Conservation (phyloP, 2,888 invertebrate species). For the Metellina segmentata region DNA sequence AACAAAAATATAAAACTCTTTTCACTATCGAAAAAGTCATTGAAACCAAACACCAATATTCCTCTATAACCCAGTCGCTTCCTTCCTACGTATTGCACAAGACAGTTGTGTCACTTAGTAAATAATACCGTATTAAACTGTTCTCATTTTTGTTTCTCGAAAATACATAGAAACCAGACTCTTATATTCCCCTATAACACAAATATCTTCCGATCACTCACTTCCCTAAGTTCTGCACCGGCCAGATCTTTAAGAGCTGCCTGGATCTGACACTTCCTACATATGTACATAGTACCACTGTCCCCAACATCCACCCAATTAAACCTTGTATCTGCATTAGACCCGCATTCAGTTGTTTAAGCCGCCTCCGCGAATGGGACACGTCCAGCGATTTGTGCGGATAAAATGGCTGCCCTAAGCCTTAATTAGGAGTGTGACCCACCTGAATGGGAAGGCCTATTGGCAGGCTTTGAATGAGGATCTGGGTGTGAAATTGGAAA, state of each 20-base stretch:
- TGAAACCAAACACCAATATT: too few species aligned
- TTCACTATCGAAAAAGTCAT: too few species aligned
- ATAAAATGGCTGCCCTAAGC: slow-evolving; percentile 50
- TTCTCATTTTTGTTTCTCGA: too few species aligned
- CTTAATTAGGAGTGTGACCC: slow-evolving; percentile 61
- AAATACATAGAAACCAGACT: too few species aligned
- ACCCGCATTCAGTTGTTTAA: slow-evolving; percentile 46
- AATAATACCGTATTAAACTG: too few species aligned
- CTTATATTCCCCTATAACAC: too few species aligned
- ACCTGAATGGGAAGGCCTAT: slow-evolving; percentile 58
- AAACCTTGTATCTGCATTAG: slow-evolving; percentile 36
- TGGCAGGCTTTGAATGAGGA: slow-evolving; percentile 33
- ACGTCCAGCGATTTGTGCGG: slow-evolving; percentile 46
- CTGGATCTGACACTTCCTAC: slow-evolving; percentile 1
- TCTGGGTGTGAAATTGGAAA: slow-evolving; percentile 56
- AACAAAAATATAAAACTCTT: too few species aligned
- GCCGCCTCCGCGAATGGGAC: slow-evolving; percentile 44
- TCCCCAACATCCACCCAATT: slow-evolving; percentile 38
- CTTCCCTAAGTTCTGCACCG: too few species aligned
- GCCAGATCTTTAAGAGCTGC: not conserved
- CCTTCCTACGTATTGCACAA: too few species aligned
- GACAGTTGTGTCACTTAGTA: too few species aligned
- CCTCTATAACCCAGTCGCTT: too few species aligned
- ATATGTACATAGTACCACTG: slow-evolving; percentile 28
- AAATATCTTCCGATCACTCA: too few species aligned